Base-by-base conservation (phyloP, 1,140 invertebrate genomes). In the Oscheius sp. region DNA sequence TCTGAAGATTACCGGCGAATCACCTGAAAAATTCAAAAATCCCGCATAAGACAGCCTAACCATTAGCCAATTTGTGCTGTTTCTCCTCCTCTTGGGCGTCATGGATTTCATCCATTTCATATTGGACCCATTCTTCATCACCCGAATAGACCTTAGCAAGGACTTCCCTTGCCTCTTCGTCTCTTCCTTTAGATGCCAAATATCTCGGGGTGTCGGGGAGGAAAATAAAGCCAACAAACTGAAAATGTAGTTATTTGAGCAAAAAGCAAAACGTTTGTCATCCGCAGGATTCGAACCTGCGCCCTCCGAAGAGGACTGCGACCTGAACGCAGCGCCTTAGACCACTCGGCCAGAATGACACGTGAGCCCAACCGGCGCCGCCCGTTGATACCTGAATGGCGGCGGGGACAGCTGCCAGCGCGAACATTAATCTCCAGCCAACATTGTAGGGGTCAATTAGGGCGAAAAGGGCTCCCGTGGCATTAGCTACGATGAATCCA, bases 361-460 rank as follows among this genome's bases (percentile, higher is more conserved):
- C n/a, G n/a, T n/a, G n/a, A n/a, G n/a, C n/a, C n/a, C n/a, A n/a
- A n/a, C n/a, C n/a, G n/a, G n/a, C n/a, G n/a, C n/a, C n/a, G n/a
- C n/a, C n/a, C n/a, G n/a, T n/a, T n/a, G 32, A 0, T n/a, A 34
- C 61, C 61, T 63, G 66, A 10, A 89, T 69, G 23, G 86, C 58
- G 0, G 89, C 83, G 3, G 89, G 89, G 34, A 90, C 77, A 2
- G 86, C 87, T 18, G 88, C 88, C 15, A 90, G 79, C 2, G 88
- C 89, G 36, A 90, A 82, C 89, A 90, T 89, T 77, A 88, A 88
- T 87, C 88, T 87, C 88, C 88, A 89, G 13, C 88, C 88, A 68
- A 85, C 79, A n/a, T 83, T 84, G 68, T 69, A 85, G 78, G 36
- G 78, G 68, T 80, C 76, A 35, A 82, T 77, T 67, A 84, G 82